Evolutionary conservation across 2,888 invertebrate genomes (phyloP), one percentile per base, ranked within the genome.

Genomic region (Blastobasis adustella): DNA sequence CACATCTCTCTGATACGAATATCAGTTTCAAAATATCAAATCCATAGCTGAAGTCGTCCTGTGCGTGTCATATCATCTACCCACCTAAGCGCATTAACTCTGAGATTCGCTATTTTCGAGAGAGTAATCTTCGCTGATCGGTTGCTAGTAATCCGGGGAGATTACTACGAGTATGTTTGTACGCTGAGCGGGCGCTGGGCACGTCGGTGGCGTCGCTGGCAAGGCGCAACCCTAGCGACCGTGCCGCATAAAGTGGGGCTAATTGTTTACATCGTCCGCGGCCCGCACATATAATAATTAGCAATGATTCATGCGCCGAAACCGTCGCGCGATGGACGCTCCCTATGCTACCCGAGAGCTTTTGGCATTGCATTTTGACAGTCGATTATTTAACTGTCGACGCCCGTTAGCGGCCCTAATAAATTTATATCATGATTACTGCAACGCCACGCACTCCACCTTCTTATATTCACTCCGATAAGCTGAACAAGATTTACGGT

Each of bases 281-380:
- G 50, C 61, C 63, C 64, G 66, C 67, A 71, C 79, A 77, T 80
- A 80, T 82, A 86, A 82, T 85, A 83, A 86, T 83, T 82, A 84
- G 73, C 66, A 56, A 65, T 84, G 86, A 85, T 82, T 86, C 83
- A 86, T 77, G 68, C 68, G 74, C 68, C 71, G 74, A 79, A 75
- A 80, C 75, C 76, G 74, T 77, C 77, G 69, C 76, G 62, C 77
- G 69, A 71, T 66, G 57, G 61, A 65, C 66, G 67, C 67, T 57
- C 69, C 10, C 23, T 23, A 23, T 23, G 23, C 23, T 72, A 71
- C 72, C 71, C 60, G 71, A 69, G 71, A 72, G 69, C 70, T 79
- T 79, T 86, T 87, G 85, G 87, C 87, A 86, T 79, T 74, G 77
- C 74, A 55, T 66, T 82, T 76, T 82, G 86, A 85, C 85, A 86